Evolutionary conservation across 2,113 vertebrate genomes (phyloP).

Genomic region (Poecile atricapillus): DNA sequence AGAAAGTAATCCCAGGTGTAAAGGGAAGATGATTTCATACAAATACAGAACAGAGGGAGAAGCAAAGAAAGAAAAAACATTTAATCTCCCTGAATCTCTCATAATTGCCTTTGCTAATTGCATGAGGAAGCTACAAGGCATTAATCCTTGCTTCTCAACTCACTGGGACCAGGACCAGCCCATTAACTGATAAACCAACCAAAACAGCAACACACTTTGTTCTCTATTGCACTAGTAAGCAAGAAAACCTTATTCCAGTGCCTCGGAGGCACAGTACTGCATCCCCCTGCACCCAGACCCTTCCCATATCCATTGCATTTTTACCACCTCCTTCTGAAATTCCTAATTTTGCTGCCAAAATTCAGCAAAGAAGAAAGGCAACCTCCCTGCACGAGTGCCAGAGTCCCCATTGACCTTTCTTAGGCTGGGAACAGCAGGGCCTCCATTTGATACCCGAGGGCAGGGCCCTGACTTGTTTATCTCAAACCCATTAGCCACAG

Average conservation of each 20-base stretch:
- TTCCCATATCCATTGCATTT: not conserved
- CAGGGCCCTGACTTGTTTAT: not conserved
- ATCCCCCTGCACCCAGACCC: not conserved
- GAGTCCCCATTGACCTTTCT: not conserved
- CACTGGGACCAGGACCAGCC: not conserved
- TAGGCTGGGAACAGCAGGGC: not conserved
- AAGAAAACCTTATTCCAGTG: not conserved
- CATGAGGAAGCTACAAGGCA: not conserved
- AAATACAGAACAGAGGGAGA: not conserved
- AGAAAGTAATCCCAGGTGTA: not conserved
- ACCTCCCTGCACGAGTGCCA: accelerated
- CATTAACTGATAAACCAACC: not conserved
- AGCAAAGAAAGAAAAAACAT: not conserved
- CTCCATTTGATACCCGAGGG: not conserved
- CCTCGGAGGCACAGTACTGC: not conserved
- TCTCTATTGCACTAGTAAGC: not conserved
- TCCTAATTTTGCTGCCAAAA: not conserved
- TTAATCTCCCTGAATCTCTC: not conserved
- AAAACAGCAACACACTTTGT: not conserved
- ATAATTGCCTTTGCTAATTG: not conserved
- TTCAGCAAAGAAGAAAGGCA: not conserved
- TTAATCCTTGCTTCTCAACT: not conserved
- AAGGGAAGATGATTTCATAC: not conserved
- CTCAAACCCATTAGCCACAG: not conserved
- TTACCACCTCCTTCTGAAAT: not conserved